A percentile compares a stretch with the other conserved stretches of the same genome.
phyloP scores from a whole-genome alignment of 30 jellyfish, hydroid and myxozoan genomes.

The Hydractinia symbiolongicarpus region DNA sequence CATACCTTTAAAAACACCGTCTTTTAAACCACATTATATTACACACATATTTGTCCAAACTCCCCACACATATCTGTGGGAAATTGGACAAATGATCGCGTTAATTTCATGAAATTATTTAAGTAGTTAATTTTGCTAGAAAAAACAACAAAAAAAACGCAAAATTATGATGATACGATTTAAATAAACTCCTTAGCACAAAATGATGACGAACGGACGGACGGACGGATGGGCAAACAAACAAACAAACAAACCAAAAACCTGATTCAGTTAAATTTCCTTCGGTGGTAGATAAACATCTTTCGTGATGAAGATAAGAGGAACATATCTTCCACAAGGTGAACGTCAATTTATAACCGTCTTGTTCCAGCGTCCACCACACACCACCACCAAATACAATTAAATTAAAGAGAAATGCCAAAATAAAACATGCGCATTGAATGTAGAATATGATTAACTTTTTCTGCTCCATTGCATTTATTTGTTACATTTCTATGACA shows the following conservation, averaged over 20 bases:
- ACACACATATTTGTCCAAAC: too few species aligned
- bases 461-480: constrained; percentile 11
- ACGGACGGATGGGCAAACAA: too few species aligned
- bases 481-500: neutral
- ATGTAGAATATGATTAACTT: neutral
- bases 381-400: constrained; percentile 7
- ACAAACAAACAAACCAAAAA: neutral
- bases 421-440: neutral
- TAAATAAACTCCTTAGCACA: too few species aligned
- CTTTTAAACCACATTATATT: too few species aligned
- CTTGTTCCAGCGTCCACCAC: constrained; percentile 14
- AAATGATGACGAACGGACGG: too few species aligned
- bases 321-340: constrained; percentile 24
- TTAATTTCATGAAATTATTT: too few species aligned
- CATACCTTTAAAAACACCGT: too few species aligned
- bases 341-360: neutral
- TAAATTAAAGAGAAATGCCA: neutral
- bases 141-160: too few species aligned
- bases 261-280: constrained; percentile 26
- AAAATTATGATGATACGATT: too few species aligned
- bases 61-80: too few species aligned
- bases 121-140: too few species aligned
- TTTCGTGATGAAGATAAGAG: neutral
- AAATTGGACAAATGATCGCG: too few species aligned
- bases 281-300: neutral